Conservation (phyloP, 2,888 invertebrate species). For the Tetragonisca angustula region DNA sequence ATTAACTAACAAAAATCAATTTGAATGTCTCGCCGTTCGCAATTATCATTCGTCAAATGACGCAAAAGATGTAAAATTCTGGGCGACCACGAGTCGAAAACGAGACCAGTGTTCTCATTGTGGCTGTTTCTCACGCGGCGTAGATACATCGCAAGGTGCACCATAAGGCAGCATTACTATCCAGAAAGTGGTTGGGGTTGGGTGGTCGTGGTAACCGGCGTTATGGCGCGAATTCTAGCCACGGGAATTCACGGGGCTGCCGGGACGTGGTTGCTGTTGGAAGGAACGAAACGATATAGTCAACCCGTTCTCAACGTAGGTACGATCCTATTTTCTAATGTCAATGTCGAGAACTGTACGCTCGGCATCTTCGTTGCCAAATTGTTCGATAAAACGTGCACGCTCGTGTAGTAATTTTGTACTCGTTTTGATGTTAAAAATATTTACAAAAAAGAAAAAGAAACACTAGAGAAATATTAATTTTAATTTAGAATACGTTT, state of each 20-base stretch:
- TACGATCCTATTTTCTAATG: constrained; percentile 58
- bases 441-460: not conserved
- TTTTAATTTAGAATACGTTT: too few relatives aligned
- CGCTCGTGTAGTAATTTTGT: not conserved
- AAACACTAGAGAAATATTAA: not conserved
- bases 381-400: constrained; percentile 1
- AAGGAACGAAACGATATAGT: constrained; percentile 76
- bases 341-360: not conserved
- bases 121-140: constrained; percentile 19
- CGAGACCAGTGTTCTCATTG: constrained; percentile 21
- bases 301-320: constrained; percentile 78
- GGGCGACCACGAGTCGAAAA: not conserved
- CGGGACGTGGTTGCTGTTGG: constrained; percentile 76
- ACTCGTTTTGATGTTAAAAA: not conserved
- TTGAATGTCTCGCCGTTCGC: not conserved
- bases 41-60: not conserved
- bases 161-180: constrained; percentile 86
- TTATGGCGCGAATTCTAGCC: constrained; percentile 85
- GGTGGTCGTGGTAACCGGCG: constrained; percentile 85
- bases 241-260: constrained; percentile 85
- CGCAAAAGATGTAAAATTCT: not conserved
- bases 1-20: not conserved
- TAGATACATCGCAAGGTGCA: constrained; percentile 74
- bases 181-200: constrained; percentile 88
- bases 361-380: not conserved